These are phyloP conservation scores for Zeus faber DNA, from an alignment of 2,113 vertebrate species.

Conservation along the genomic window DNA sequence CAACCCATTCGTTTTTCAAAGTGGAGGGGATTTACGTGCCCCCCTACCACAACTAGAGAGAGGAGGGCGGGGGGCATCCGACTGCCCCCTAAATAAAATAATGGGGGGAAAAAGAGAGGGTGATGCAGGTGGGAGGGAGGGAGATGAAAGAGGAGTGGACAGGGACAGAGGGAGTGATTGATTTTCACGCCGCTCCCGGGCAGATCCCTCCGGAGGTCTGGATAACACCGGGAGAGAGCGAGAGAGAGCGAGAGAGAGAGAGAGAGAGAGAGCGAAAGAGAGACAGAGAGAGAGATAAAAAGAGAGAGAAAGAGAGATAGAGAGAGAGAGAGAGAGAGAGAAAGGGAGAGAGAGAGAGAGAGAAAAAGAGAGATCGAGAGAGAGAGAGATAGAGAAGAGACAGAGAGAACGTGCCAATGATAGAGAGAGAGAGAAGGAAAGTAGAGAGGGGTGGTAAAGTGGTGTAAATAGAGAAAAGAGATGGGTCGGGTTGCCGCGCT, in stretches of 20 bases:
- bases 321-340: slow-evolving; percentile 20
- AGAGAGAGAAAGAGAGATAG: slow-evolving; percentile 34
- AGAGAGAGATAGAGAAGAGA: slow-evolving; percentile 16
- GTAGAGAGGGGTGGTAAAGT: too few species aligned
- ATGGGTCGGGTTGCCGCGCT: slow-evolving; percentile 45
- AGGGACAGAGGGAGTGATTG: slow-evolving; percentile 58
- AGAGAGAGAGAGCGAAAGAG: slow-evolving; percentile 39
- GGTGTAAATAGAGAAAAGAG: too few species aligned
- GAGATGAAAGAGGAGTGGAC: slow-evolving; percentile 57
- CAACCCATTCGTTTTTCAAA: neutral
- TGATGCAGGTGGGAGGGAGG: slow-evolving; percentile 32
- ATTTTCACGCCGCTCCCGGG: slow-evolving; percentile 70
- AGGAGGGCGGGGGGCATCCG: slow-evolving; percentile 2
- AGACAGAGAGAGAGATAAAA: slow-evolving; percentile 34
- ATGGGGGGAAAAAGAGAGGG: neutral
- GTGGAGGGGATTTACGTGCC: neutral
- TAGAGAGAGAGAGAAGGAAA: too few species aligned
- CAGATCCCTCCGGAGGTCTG: slow-evolving; percentile 60
- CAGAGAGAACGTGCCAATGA: too few species aligned
- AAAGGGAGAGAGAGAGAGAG: slow-evolving; percentile 16
- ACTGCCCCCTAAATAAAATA: too few species aligned
- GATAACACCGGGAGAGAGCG: slow-evolving; percentile 37
- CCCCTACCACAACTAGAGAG: neutral
- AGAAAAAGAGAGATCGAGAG: slow-evolving; percentile 39
- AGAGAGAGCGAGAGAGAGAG: slow-evolving; percentile 9